Evolutionary conservation across 2,113 vertebrate genomes (phyloP), one percentile per base, ranked within the genome.

Genomic region (Stegastes partitus): DNA sequence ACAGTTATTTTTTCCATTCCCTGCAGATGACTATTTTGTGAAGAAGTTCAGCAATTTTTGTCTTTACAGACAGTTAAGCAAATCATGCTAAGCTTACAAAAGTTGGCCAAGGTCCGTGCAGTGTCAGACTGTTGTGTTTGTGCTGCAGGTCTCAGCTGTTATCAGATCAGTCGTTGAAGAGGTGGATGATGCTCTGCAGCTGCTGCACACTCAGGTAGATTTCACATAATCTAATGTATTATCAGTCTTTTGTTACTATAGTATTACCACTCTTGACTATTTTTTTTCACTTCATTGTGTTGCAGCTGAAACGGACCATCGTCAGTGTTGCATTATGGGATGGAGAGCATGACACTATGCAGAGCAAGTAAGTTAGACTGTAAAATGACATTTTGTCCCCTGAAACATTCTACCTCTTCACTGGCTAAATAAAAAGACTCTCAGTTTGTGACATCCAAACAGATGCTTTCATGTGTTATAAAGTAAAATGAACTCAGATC

Each of bases 311-410:
- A 53, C 61, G 68, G 23, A 77, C 91, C 44, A 82, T 94, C 15
- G 85, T 95, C 83, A 94, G 90, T 56, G 79, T 94, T 75, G 91
- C 87, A 62, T 74, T 94, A 26, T 93, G 90, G 89, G 88, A 89
- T 22, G 89, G 76, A 81, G 90, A 90, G 26, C 44, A 37, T 15
- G 21, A 82, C 18, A 31, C 15, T 22, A 19, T 74, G 26, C 54
- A 82, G 11, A 76, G 59, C 61, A 92, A 65, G 93, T 94, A 75
- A 72, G 75, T 53, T 18, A 34, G 7, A 34, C 7, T 34, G 31
- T 9, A 34, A 34, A 34, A 34, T 9, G 8, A 34, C 7, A 34
- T 1, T 34, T 34, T 34, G 28, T 31, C 28, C 28, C 31, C 31
- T 34, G 28, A 31, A 31, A 31, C 28, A 31, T 31, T 31, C 8